Evolutionary conservation across 1,140 invertebrate species (phyloP).

Genomic region (Tetraneura akinire): DNA sequence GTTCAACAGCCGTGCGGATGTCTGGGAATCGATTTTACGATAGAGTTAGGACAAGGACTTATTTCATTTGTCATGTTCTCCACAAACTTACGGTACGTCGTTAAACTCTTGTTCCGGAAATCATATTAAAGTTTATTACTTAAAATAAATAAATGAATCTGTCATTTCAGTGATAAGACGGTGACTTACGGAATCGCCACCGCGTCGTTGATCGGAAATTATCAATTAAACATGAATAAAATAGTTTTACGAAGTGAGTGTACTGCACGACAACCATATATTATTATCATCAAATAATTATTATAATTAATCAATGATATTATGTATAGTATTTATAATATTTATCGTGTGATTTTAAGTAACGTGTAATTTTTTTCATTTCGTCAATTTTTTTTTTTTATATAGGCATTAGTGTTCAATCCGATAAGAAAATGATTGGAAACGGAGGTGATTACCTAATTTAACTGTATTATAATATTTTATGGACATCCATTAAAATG

Average conservation of each 20-base stretch:
- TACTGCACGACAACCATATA: no score
- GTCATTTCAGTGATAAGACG: not conserved
- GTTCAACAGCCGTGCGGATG: not conserved
- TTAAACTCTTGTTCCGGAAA: not conserved
- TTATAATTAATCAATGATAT: no score
- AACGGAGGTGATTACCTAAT: not conserved
- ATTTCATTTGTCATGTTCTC: slow-evolving; percentile 27
- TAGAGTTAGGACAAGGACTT: fast-evolving
- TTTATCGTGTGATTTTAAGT: no score
- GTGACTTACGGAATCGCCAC: not conserved
- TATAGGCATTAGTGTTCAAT: not conserved
- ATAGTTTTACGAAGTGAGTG: slow-evolving; percentile 5
- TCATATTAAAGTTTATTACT: not conserved
- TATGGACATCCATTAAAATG: no score
- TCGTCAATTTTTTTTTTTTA: not conserved
- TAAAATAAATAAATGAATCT: not conserved
- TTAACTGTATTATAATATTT: no score
- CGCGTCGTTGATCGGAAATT: not conserved
- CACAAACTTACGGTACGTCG: not conserved
- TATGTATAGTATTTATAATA: no score
- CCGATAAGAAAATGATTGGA: not conserved
- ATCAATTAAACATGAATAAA: not conserved
- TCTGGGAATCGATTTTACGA: slow-evolving; percentile 22
- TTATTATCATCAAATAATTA: not conserved
- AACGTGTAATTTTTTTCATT: not conserved